These are phyloP conservation scores for Caloenas nicobarica DNA, from an alignment of 2,113 vertebrate genomes.

Conservation along the genomic window DNA sequence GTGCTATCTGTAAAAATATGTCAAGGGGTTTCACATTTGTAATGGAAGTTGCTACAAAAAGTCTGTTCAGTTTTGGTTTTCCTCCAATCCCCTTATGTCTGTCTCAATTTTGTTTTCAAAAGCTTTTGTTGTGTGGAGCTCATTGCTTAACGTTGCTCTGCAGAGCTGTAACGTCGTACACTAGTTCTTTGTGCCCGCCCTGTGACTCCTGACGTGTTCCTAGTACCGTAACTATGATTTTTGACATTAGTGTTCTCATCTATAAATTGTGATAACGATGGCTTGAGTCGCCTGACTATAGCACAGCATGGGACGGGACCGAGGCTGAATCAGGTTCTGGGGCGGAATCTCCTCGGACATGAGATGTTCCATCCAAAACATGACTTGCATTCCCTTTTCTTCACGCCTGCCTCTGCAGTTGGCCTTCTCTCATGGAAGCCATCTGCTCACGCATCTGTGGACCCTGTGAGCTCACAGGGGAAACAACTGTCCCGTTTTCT, in stretches of 20 bases:
- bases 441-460: conserved; percentile 58
- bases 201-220: neutral
- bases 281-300: neutral
- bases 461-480: conserved; percentile 36
- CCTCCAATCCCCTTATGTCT: neutral
- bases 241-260: neutral
- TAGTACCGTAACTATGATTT: neutral
- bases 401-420: conserved; percentile 21
- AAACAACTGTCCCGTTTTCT: conserved; percentile 62
- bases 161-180: neutral
- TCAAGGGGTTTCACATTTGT: neutral
- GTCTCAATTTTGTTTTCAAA: conserved; percentile 2
- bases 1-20: neutral
- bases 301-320: neutral
- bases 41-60: neutral
- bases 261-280: neutral
- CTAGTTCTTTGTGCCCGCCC: neutral
- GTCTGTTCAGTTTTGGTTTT: neutral
- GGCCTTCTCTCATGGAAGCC: conserved; percentile 38
- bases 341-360: neutral
- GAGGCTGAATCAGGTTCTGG: neutral
- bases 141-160: neutral
- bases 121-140: neutral
- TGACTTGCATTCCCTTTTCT: neutral
- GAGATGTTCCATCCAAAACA: neutral